Evolutionary conservation across 2,888 invertebrate species (phyloP).

Genomic region (Spatulosminthurus flaviceps): DNA sequence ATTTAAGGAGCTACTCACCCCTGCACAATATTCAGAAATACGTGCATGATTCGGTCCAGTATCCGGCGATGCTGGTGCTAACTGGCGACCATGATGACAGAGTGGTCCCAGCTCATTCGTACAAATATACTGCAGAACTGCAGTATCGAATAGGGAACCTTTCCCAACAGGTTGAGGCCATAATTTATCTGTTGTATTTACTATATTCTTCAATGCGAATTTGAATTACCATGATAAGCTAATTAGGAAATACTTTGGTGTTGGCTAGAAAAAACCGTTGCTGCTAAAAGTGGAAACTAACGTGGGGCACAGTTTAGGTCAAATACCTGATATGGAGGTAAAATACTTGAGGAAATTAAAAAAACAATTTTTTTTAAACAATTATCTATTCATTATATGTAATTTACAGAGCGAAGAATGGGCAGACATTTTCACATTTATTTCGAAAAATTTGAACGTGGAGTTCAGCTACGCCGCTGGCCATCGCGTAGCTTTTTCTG

Average conservation of each 20-base stretch:
- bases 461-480: constrained; percentile 36
- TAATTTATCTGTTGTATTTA: too few species aligned
- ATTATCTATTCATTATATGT: too few species aligned
- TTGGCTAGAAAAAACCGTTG: constrained; percentile 40
- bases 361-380: too few species aligned
- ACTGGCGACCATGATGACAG: constrained; percentile 35
- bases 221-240: constrained; percentile 3
- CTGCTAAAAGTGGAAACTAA: constrained; percentile 25
- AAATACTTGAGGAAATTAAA: too few species aligned
- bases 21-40: constrained; percentile 39
- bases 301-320: constrained; percentile 11
- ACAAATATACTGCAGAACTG: constrained; percentile 42
- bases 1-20: constrained; percentile 35
- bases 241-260: not conserved
- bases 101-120: constrained; percentile 32
- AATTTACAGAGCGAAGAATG: constrained; percentile 35
- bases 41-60: constrained; percentile 24
- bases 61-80: constrained; percentile 40
- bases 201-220: too few species aligned
- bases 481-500: not conserved
- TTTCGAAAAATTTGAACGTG: constrained; percentile 31
- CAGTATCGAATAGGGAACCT: constrained; percentile 42
- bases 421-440: constrained; percentile 38
- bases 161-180: constrained; percentile 39
- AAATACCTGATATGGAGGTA: not conserved